phyloP scores from a whole-genome alignment of 2,113 vertebrate genomes.

The Ibidorhyncha struthersii region DNA sequence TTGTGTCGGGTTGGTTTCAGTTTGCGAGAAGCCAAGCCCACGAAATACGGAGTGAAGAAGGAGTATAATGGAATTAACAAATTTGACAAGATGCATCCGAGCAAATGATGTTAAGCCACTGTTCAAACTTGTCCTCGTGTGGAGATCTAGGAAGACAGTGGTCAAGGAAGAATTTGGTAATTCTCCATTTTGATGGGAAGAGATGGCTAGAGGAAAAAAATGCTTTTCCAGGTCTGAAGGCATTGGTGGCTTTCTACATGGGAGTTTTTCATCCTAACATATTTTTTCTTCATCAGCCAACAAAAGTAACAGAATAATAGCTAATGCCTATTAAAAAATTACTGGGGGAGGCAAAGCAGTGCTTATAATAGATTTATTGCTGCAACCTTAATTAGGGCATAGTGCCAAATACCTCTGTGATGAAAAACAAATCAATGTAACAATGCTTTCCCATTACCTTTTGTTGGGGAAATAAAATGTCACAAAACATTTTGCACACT shows the following conservation, averaged over 20 bases:
- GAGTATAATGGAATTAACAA: not conserved
- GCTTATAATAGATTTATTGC: not conserved
- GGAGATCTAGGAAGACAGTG: not conserved
- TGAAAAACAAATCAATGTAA: conserved; percentile 9
- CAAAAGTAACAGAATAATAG: not conserved
- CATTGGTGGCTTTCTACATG: not conserved
- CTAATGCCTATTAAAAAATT: conserved; percentile 12
- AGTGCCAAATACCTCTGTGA: conserved; percentile 10
- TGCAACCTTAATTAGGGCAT: conserved; percentile 1
- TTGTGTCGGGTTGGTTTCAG: not conserved
- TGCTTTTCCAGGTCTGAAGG: not conserved
- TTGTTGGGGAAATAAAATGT: not conserved
- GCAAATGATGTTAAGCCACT: not conserved
- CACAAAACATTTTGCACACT: not conserved
- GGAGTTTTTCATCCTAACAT: not conserved
- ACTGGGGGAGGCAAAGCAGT: not conserved
- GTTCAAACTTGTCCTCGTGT: not conserved
- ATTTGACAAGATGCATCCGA: not conserved
- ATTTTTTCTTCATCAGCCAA: conserved; percentile 12
- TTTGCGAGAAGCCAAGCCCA: not conserved
- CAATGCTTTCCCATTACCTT: not conserved
- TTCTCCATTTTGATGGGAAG: not conserved
- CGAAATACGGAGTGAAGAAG: not conserved
- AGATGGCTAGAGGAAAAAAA: not conserved
- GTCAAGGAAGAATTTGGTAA: not conserved